These are phyloP conservation scores for Athalia rosae DNA, from an alignment of 2,888 invertebrate species.

Conservation along the genomic window DNA sequence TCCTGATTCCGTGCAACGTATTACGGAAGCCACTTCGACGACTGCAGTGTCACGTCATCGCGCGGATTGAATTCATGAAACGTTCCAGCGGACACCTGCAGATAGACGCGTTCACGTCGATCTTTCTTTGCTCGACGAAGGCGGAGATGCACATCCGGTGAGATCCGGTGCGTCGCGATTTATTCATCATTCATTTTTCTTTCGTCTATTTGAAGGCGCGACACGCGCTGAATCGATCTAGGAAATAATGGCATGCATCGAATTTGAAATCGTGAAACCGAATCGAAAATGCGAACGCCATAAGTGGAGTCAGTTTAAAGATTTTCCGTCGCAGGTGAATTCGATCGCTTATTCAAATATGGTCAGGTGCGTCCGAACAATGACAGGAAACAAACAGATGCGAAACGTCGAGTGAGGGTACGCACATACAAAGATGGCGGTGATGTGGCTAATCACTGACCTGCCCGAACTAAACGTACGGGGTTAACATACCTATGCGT, in stretches of 20 bases:
- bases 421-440: conserved; percentile 24
- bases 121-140: background rate
- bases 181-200: too few species aligned
- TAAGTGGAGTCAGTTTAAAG: too few species aligned
- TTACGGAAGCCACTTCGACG: too few species aligned
- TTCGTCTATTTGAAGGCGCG: background rate
- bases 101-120: conserved; percentile 1
- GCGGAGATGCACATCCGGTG: background rate
- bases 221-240: background rate
- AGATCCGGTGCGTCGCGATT: background rate
- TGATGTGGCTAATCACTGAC: conserved; percentile 54
- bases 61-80: conserved; percentile 1
- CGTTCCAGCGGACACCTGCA: conserved; percentile 10
- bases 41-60: too few species aligned
- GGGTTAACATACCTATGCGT: background rate
- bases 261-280: too few species aligned
- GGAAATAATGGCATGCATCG: background rate
- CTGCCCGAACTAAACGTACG: conserved; percentile 52
- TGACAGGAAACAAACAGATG: background rate
- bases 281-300: too few species aligned
- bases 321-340: too few species aligned
- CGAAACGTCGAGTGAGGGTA: conserved; percentile 44
- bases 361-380: background rate
- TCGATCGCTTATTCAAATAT: too few species aligned
- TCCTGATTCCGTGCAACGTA: too few species aligned